Base-by-base conservation (phyloP, 2,888 invertebrate species). In the Cheilosia impressa region DNA sequence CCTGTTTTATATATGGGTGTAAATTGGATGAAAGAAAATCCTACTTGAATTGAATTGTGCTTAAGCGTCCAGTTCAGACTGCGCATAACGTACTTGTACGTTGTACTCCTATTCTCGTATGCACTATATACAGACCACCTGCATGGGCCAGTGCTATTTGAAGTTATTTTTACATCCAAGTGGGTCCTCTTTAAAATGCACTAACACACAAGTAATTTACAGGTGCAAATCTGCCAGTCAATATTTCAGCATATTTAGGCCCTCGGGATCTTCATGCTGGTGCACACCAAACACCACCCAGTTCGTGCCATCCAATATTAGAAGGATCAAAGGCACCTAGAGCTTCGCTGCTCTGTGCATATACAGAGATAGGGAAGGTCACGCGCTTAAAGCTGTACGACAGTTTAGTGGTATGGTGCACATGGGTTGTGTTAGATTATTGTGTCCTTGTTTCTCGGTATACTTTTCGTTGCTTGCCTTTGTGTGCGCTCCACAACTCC, bases 1-100 rank as follows among this genome's bases (percentile, higher is more conserved):
- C 87, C 84, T 80, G 80, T 63, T 87, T 84, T 77, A 81, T 77
- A 81, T 75, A 71, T 38, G 38, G 80, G 76, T 80, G 87, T 84
- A 84, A 84, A 84, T 87, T 87, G 80, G 84, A 80, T 87, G 72
- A 84, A 80, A 72, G 83, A 71, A 84, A 76, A 87, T 83, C 79
- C 83, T 72, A 63, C 87, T 80, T 79, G 83, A 87, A 84, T 80
- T 79, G 76, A 87, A 83, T 83, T 87, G 66, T 75, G 78, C 78
- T 69, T 82, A 73, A 82, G 71, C 66, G 55, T 76, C 38, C 45
- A 38, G 55, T 76, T 38, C 45, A 38, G 50, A 53, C 57, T 45
- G 53, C 58, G 53, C 58, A 57, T 1, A 17, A 15, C 31, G 34
- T 7, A 31, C 50, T 53, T 50, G 22, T 15, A 7, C 13, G 43